Evolutionary conservation across 2,113 vertebrate genomes (phyloP), one percentile per base, ranked within the genome.

Genomic region (Oryzias javanicus): DNA sequence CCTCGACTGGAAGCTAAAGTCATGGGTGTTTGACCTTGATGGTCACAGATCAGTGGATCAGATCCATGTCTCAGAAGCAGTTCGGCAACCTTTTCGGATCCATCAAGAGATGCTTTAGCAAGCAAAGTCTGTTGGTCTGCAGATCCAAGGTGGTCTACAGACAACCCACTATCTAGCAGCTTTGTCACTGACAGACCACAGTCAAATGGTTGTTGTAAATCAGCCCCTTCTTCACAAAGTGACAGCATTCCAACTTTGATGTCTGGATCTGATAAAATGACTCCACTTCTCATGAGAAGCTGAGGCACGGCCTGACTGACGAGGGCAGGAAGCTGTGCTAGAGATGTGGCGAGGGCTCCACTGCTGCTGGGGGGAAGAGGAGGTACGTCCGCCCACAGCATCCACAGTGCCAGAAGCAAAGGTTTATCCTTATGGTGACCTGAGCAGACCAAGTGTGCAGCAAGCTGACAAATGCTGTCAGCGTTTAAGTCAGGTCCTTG

Each of bases 21-120:
- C 52, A 94, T 69, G 4, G 92, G 84, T 0, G 91, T 93, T 57
- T 93, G 92, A 35, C 92, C 91, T 46, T 92, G 91, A 49, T 82
- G 64, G 64, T 94, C 93, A 24, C 79, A 79, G 12, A 86, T 51
- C 46, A 87, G 68, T 12, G 91, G 89, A 69, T 92, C 88, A 40
- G 79, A 89, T 18, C 89, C 90, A 5, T 64, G 81, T 42, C 71
- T 76, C 42, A 93, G 59, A 42, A 94, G 87, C 24, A 93, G 67
- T 22, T 69, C 65, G 1, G 69, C 78, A 14, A 87, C 60, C 44
- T 90, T 87, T 25, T 67, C 67, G 20, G 89, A 90, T 3, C 91
- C 91, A 1, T 84, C 65, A 0, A 86, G 82, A 4, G 91, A 91
- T 15, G 91, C 90, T 15, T 62, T 77, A 4, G 88, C 82, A 40